phyloP scores from a whole-genome alignment of 2,888 invertebrate species.

The Parelbella ahira region DNA sequence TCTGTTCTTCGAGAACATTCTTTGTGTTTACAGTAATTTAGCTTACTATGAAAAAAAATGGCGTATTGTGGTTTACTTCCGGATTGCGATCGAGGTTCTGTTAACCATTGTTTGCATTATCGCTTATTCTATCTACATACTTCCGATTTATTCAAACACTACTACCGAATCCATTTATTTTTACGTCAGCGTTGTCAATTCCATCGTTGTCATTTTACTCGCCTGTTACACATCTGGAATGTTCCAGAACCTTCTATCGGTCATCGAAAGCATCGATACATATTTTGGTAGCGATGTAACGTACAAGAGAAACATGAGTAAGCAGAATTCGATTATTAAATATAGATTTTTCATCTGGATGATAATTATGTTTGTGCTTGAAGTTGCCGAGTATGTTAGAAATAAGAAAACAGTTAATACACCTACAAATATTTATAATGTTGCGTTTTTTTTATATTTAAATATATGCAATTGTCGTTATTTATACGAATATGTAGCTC shows the following conservation, averaged over 20 bases:
- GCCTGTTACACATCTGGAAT: not conserved
- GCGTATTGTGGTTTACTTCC: slow-evolving; percentile 2
- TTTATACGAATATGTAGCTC: slow-evolving; percentile 4
- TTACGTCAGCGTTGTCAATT: slow-evolving; percentile 2
- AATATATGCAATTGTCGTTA: slow-evolving; percentile 4
- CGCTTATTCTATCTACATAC: not conserved
- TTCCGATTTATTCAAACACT: not conserved
- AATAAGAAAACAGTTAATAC: too few relatives aligned
- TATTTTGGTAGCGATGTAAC: slow-evolving; percentile 8
- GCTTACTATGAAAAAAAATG: slow-evolving; percentile 7
- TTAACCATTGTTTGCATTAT: not conserved
- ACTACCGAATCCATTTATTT: slow-evolving; percentile 5
- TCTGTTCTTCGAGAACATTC: slow-evolving; percentile 10
- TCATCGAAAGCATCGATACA: slow-evolving; percentile 6
- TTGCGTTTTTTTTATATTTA: not conserved
- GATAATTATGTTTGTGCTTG: too few relatives aligned
- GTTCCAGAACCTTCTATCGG: slow-evolving; percentile 2
- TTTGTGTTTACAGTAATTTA: slow-evolving; percentile 15
- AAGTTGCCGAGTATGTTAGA: too few relatives aligned
- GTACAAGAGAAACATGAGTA: slow-evolving; percentile 9
- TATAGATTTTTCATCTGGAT: too few relatives aligned
- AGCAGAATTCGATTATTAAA: slow-evolving; percentile 1
- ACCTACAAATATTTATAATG: not conserved
- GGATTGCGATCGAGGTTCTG: not conserved
- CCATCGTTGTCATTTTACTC: slow-evolving; percentile 4